Base-by-base conservation (phyloP, 2,888 invertebrate genomes). In the Lomographa bimaculata region DNA sequence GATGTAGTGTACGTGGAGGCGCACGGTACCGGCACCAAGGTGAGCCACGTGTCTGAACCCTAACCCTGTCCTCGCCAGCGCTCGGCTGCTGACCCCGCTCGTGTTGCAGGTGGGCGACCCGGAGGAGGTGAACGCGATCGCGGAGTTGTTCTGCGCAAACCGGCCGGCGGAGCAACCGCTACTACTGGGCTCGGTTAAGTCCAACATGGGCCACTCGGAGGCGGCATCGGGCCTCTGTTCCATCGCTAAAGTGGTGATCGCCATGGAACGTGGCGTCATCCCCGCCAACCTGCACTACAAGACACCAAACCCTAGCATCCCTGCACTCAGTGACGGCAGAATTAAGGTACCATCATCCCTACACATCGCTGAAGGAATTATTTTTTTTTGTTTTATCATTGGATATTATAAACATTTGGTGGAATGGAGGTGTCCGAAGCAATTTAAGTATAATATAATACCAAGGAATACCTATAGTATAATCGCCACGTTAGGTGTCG, bases 171-270 rank as follows among this genome's bases (percentile, higher is more conserved):
- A 91, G 42, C 82, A 84, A 14, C 97, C 98, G 3, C 90, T 99
- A 24, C 82, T 98, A 23, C 93, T 99, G 64, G 99, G 99, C 7
- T 98, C 98, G 0, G 96, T 98, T 0, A 99, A 99, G 79, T 98
- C 98, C 9, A 99, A 99, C 85, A 98, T 99, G 97, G 99, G 99
- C 1, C 99, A 99, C 77, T 94, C 98, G 2, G 99, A 99, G 83
- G 97, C 98, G 0, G 95, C 95, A 1, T 96, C 96, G 24, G 98
- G 97, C 11, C 89, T 98, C 10, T 96, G 97, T 69, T 95, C 97
- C 1, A 89, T 98, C 50, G 96, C 97, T 5, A 98, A 98, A 82
- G 92, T 77, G 34, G 78, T 99, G 9, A 93, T 99, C 43, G 96
- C 98, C 7, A 98, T 99, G 96, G 97, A 99, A 84, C 82, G 92